Evolutionary conservation across 1,140 invertebrate species (phyloP).

Genomic region (Drosophila kohkoa): DNA sequence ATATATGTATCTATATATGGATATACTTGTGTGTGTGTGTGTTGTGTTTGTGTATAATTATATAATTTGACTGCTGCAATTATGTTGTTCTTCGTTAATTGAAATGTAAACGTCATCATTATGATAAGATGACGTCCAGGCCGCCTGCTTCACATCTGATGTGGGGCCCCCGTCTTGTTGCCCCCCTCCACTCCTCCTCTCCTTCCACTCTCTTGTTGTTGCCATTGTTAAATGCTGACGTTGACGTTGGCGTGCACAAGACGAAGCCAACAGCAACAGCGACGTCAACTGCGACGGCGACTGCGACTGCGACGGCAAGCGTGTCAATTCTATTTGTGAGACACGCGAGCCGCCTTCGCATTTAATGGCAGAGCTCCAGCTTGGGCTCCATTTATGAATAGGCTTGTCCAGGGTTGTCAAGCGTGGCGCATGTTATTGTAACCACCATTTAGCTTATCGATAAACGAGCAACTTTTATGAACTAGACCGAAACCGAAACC

Average conservation of each 20-base stretch:
- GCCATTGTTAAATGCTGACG: constrained; percentile 12
- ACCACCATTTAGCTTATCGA: background rate
- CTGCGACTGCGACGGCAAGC: constrained; percentile 38
- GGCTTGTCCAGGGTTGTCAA: background rate
- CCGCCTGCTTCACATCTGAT: constrained; percentile 14
- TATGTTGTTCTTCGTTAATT: constrained; percentile 79
- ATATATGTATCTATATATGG: background rate
- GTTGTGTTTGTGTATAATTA: constrained; percentile 76
- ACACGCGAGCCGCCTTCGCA: constrained; percentile 18
- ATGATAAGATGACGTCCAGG: constrained; percentile 66
- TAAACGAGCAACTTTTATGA: too few relatives aligned
- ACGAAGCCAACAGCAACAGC: background rate
- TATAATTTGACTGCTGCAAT: constrained; percentile 82
- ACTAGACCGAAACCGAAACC: too few relatives aligned
- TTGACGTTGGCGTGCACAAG: constrained; percentile 23
- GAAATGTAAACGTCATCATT: constrained; percentile 83
- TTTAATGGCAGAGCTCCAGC: constrained; percentile 7
- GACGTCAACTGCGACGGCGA: constrained; percentile 6
- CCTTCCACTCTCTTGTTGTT: constrained; percentile 19
- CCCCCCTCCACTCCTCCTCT: background rate
- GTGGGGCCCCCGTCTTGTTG: constrained; percentile 14
- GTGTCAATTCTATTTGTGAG: constrained; percentile 69
- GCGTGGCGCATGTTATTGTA: background rate
- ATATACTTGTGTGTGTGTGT: constrained; percentile 3
- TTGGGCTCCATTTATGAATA: background rate